Base-by-base conservation (phyloP, 2,113 vertebrate species). In the Apus apus region DNA sequence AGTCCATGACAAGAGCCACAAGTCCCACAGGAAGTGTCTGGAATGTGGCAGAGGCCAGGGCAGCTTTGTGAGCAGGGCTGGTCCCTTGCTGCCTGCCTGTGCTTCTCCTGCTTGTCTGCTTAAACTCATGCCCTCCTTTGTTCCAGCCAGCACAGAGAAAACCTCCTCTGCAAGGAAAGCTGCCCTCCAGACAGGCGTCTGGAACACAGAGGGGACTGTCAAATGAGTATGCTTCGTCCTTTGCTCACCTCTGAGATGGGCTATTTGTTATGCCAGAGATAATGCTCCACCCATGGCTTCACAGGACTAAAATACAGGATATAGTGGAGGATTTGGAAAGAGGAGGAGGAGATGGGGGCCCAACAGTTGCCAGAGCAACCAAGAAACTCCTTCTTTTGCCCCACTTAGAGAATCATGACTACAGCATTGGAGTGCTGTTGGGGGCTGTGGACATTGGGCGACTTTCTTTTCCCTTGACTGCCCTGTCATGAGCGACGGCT, bases 371-470 rank as follows among this genome's bases (percentile, higher is more conserved):
- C 60, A 67, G 5, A 83, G 27, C 54, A 26, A 56, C 30, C 30
- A 45, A 56, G 19, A 54, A 82, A 62, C 50, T 48, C 26, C 23
- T 29, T 58, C 48, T 18, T 13, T 15, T 3, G 0, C 13, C 79
- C 22, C 34, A 12, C 32, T 51, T 18, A 18, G 54, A 64, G 19
- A 30, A 29, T 20, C 50, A 11, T 9, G 19, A 6, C 50, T 53
- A 26, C 2, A 65, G 17, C 18, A 32, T 10, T 38, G 25, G 14
- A 6, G 29, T 17, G 22, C n/a, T 51, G 25, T 1, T 21, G 10
- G 1, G 3, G 43, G 9, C 5, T 11, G 29, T 32, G 13, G 29
- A 65, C 15, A 21, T 7, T 64, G 29, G n/a, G 9, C 0, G 0
- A 7, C 22, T 11, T 45, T 15, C 56, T 68, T 32, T 58, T 36